phyloP scores from a whole-genome alignment of 1,140 invertebrate species.

The Nilaparvata lugens region DNA sequence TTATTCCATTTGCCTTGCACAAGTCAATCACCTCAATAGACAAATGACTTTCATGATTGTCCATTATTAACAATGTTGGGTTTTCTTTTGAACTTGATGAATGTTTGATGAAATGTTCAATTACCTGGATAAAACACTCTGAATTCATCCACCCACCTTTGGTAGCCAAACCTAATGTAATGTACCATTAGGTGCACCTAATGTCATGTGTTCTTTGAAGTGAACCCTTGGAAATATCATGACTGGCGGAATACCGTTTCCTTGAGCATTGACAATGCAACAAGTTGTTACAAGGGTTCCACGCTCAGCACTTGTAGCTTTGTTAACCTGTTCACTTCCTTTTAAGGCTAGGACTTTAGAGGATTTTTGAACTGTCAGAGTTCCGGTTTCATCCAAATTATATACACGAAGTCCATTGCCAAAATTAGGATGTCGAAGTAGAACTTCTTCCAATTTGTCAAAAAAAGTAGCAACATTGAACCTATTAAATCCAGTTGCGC shows the following conservation, averaged over 20 bases:
- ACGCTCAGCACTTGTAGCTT: conserved; percentile 25
- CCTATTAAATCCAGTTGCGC: conserved; percentile 30
- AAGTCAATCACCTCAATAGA: too few species aligned
- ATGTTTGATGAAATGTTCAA: conserved; percentile 25
- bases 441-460: conserved; percentile 19
- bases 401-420: conserved; percentile 22
- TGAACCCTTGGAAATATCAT: too few species aligned
- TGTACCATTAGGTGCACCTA: conserved; percentile 28
- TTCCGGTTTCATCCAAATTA: conserved; percentile 28
- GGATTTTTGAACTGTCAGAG: conserved; percentile 28
- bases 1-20: conserved; percentile 24
- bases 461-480: conserved; percentile 23
- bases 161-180: conserved; percentile 5
- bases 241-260: conserved; percentile 28
- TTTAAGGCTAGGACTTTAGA: conserved; percentile 29
- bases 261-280: conserved; percentile 24
- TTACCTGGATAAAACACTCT: not conserved
- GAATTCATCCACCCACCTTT: conserved; percentile 13
- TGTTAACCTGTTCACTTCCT: conserved; percentile 28
- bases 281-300: conserved; percentile 27
- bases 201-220: conserved; percentile 26
- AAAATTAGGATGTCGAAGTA: not conserved
- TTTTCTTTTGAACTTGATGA: conserved; percentile 23
- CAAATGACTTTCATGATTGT: conserved; percentile 35
- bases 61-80: conserved; percentile 33